Conservation (phyloP, 2,113 vertebrate species). For the Gasterosteus nipponicus region DNA sequence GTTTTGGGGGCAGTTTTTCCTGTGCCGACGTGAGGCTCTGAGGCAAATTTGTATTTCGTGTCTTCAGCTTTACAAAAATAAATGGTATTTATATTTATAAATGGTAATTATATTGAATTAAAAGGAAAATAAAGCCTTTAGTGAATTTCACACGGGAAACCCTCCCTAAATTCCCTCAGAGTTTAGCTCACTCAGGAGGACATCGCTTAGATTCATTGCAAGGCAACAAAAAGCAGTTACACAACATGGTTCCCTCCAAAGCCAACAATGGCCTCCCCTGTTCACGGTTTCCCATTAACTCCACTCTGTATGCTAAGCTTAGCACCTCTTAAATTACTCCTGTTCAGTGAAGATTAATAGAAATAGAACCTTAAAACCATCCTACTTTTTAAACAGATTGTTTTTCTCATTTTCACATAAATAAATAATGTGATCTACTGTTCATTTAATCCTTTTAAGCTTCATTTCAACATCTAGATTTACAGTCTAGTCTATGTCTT, state of each 20-base stretch:
- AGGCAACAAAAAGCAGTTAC: neutral
- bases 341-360: neutral
- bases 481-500: neutral
- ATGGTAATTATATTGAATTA: no score
- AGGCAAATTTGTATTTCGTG: no score
- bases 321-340: neutral
- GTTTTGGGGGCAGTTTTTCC: no score
- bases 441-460: neutral
- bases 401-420: neutral
- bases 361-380: neutral
- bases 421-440: neutral
- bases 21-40: no score
- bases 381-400: neutral
- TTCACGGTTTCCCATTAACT: neutral
- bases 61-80: no score
- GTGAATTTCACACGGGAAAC: neutral
- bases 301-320: neutral
- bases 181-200: no score
- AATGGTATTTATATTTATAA: no score
- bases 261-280: neutral
- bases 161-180: neutral
- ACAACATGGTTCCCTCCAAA: neutral
- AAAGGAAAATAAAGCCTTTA: neutral
- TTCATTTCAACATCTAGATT: neutral
- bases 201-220: neutral